Evolutionary conservation across 2,888 invertebrate species (phyloP).

Genomic region (Hemicrepidius hirtus): DNA sequence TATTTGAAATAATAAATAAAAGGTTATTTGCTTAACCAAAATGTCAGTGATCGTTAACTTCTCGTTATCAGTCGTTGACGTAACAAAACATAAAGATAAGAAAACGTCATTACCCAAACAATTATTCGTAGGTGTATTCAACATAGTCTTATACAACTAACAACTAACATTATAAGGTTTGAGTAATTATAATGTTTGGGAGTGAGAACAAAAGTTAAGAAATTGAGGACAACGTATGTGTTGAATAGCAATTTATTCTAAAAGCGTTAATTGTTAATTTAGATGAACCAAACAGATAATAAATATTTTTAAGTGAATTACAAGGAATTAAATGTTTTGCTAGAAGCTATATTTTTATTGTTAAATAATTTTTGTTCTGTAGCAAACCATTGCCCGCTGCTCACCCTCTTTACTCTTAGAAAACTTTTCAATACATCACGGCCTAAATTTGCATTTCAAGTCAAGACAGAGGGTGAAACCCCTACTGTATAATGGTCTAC

Average conservation of each 20-base stretch:
- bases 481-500: slow-evolving; percentile 38
- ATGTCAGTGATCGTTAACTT: background rate
- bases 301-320: background rate
- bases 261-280: slow-evolving; percentile 4
- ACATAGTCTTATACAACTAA: background rate
- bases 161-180: no score
- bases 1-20: no score
- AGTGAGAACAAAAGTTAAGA: slow-evolving; percentile 10
- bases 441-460: slow-evolving; percentile 49
- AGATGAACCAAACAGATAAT: background rate
- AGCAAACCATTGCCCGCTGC: slow-evolving; percentile 31
- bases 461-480: slow-evolving; percentile 45
- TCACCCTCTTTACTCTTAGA: slow-evolving; percentile 44
- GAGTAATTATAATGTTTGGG: background rate
- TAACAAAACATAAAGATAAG: slow-evolving; percentile 2
- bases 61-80: slow-evolving; percentile 4
- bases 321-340: background rate
- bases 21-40: no score
- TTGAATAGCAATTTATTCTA: slow-evolving; percentile 2
- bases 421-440: slow-evolving; percentile 49
- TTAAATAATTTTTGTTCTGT: slow-evolving; percentile 33
- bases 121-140: background rate
- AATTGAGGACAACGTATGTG: slow-evolving; percentile 2
- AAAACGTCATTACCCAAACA: background rate
- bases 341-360: slow-evolving; percentile 4